These are phyloP conservation scores for Chymomyza amoena DNA, from an alignment of 2,888 invertebrate species.

Conservation along the genomic window DNA sequence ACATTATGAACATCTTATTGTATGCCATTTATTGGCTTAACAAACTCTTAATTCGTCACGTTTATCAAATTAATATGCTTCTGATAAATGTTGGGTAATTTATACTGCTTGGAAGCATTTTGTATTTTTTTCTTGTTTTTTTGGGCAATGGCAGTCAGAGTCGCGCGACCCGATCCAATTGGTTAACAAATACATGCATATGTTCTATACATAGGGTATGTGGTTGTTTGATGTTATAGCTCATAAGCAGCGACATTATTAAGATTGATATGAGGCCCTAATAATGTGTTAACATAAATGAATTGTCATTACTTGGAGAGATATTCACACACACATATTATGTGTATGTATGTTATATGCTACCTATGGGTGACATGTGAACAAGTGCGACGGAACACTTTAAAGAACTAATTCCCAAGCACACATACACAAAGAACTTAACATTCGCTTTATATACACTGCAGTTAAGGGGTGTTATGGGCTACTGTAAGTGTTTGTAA, in stretches of 20 bases:
- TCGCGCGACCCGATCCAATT: slow-evolving; percentile 66
- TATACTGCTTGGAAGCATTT: slow-evolving; percentile 19
- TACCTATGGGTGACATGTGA: slow-evolving; percentile 48
- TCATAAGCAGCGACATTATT: slow-evolving; percentile 60
- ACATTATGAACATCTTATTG: background rate
- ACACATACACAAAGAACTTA: background rate
- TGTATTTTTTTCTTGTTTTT: background rate
- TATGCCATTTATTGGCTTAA: slow-evolving; percentile 47
- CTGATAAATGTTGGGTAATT: slow-evolving; percentile 66
- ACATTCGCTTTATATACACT: background rate
- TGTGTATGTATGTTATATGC: no score
- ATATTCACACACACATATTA: background rate
- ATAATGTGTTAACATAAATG: slow-evolving; percentile 71
- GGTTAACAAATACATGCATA: slow-evolving; percentile 37
- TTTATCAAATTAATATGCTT: slow-evolving; percentile 35
- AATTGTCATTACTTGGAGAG: slow-evolving; percentile 57
- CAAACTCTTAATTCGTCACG: slow-evolving; percentile 64
- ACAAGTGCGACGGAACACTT: slow-evolving; percentile 56
- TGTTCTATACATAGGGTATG: slow-evolving; percentile 14
- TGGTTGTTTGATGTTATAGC: slow-evolving; percentile 47
- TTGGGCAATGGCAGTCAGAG: slow-evolving; percentile 48
- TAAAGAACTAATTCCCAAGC: slow-evolving; percentile 28
- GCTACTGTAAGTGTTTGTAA: background rate
- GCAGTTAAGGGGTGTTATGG: background rate
- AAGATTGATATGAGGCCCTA: slow-evolving; percentile 66